Evolutionary conservation across 2,888 invertebrate genomes (phyloP).

Genomic region (Tethea ocularis): DNA sequence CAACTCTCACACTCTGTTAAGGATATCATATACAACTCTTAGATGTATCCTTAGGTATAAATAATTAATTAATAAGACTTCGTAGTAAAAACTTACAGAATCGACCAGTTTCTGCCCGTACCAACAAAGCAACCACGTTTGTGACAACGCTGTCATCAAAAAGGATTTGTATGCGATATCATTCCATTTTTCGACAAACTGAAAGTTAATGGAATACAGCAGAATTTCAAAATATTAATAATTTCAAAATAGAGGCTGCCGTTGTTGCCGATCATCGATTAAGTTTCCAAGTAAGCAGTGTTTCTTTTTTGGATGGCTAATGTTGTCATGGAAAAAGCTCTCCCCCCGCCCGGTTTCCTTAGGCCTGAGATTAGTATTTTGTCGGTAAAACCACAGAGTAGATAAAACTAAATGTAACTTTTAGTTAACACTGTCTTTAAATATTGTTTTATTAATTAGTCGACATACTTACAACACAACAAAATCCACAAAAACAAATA

Average conservation of each 20-base stretch:
- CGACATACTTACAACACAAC: slow-evolving; percentile 49
- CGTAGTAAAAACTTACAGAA: slow-evolving; percentile 50
- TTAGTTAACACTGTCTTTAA: too few species aligned
- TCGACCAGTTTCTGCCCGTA: slow-evolving; percentile 68
- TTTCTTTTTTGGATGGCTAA: too few species aligned
- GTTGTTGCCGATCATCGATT: too few species aligned
- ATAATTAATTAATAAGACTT: neutral
- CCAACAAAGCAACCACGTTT: slow-evolving; percentile 70
- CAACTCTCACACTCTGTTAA: slow-evolving; percentile 58
- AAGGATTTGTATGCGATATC: slow-evolving; percentile 68
- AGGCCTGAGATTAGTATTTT: too few species aligned
- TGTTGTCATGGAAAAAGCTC: too few species aligned
- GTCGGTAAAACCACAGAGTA: too few species aligned
- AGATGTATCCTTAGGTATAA: neutral
- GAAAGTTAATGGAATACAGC: slow-evolving; percentile 19
- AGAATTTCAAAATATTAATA: too few species aligned
- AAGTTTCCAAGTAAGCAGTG: too few species aligned
- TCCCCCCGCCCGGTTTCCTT: too few species aligned
- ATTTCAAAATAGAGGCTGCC: too few species aligned
- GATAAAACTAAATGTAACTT: too few species aligned
- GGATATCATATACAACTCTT: neutral
- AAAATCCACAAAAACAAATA: slow-evolving; percentile 59
- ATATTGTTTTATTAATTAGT: too few species aligned
- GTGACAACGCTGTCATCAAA: slow-evolving; percentile 55
- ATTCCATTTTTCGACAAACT: slow-evolving; percentile 71